A percentile compares a stretch with the other conserved stretches of the same genome.
phyloP scores from a whole-genome alignment of 2,888 invertebrate genomes.

The Caenorhabditis zanzibari region DNA sequence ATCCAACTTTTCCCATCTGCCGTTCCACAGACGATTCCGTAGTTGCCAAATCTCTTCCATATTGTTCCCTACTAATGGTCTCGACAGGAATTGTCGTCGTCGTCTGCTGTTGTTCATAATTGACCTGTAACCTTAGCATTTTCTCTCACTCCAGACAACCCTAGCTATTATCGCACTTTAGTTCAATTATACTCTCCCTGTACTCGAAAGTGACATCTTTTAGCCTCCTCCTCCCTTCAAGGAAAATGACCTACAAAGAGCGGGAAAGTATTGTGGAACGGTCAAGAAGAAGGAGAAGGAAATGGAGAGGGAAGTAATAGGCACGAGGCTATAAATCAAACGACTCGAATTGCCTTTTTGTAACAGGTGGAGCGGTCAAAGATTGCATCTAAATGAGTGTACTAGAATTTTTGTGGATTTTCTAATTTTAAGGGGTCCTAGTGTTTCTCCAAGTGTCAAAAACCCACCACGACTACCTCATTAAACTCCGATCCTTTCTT shows the following conservation, averaged over 20 bases:
- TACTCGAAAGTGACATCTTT: conserved; percentile 26
- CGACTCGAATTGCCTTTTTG: conserved; percentile 32
- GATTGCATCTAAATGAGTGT: conserved; percentile 26
- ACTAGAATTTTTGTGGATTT: not conserved
- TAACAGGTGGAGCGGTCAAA: conserved; percentile 21
- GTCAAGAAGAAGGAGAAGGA: not conserved
- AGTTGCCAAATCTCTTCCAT: conserved; percentile 11
- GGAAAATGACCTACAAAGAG: conserved; percentile 41
- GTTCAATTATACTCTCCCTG: conserved; percentile 44
- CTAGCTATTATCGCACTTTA: conserved; percentile 44
- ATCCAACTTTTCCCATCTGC: conserved; percentile 63
- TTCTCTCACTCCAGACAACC: not conserved
- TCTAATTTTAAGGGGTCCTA: no score
- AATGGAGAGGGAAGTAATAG: conserved; percentile 3
- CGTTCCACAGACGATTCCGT: conserved; percentile 51
- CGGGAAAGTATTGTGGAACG: conserved; percentile 26
- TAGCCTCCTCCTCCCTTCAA: not conserved
- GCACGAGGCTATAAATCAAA: conserved; percentile 41
- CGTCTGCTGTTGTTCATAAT: conserved; percentile 17
- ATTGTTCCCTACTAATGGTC: not conserved
- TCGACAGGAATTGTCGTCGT: conserved; percentile 21
- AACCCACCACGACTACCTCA: not conserved
- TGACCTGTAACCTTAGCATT: conserved; percentile 41
- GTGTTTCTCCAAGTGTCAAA: conserved; percentile 5
- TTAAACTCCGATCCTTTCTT: conserved; percentile 11